phyloP scores from a whole-genome alignment of 2,113 vertebrate genomes.

The Pao palembangensis region DNA sequence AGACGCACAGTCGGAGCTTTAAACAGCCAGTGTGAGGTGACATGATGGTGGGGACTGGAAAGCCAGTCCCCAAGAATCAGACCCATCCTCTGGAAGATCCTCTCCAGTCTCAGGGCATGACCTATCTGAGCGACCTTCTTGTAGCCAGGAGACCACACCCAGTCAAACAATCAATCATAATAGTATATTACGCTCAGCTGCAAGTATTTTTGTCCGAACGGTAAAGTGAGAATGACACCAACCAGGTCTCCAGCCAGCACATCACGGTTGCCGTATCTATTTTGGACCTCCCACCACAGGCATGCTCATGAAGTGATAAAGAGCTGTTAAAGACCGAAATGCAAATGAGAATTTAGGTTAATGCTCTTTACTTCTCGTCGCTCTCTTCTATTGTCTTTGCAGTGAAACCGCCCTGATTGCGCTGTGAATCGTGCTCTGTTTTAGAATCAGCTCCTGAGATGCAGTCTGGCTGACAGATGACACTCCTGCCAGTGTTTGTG shows the following conservation, averaged over 20 bases:
- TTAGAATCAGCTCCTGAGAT: constrained; percentile 81
- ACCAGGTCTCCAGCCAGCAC: background rate
- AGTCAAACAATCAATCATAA: background rate
- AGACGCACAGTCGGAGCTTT: background rate
- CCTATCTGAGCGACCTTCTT: constrained; percentile 18
- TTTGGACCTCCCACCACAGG: constrained; percentile 6
- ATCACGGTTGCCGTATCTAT: constrained; percentile 3
- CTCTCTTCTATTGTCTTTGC: background rate
- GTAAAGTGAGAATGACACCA: background rate
- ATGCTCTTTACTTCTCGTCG: background rate
- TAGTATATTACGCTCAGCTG: background rate
- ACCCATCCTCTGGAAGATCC: background rate
- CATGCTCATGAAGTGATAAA: constrained; percentile 6
- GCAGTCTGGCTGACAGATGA: constrained; percentile 80
- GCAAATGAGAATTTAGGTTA: no score
- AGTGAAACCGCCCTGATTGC: background rate
- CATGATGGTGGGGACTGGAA: background rate
- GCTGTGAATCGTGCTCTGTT: constrained; percentile 68
- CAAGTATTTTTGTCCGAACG: background rate
- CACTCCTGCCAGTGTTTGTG: constrained; percentile 79
- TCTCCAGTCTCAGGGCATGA: constrained; percentile 1
- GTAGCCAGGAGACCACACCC: constrained; percentile 1
- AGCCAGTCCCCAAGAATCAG: no score
- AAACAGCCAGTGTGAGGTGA: background rate
- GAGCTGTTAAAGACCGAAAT: background rate